phyloP scores from a whole-genome alignment of 1,140 invertebrate species.

The Bombus superbus region DNA sequence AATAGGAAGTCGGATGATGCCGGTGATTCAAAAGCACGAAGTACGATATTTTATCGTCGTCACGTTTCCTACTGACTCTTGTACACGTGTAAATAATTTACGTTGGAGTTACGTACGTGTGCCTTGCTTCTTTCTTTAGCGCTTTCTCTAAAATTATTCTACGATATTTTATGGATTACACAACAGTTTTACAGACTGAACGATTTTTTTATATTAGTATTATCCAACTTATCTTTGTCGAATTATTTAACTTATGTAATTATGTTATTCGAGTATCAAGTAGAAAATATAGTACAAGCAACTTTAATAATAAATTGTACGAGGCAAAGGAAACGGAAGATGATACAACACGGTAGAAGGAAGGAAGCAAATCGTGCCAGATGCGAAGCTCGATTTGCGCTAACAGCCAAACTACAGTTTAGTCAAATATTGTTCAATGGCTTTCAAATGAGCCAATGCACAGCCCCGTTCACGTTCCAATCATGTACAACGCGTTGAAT shows the following conservation, averaged over 20 bases:
- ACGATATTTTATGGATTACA: too few relatives aligned
- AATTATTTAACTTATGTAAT: too few relatives aligned
- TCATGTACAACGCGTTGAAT: constrained; percentile 7
- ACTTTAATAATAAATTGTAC: not conserved
- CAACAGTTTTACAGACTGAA: too few relatives aligned
- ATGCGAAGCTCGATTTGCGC: not conserved
- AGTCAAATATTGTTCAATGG: constrained; percentile 36
- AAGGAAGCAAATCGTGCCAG: not conserved
- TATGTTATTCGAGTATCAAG: not conserved
- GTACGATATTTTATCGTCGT: not conserved
- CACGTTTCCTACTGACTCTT: not conserved
- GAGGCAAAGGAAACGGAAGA: not conserved
- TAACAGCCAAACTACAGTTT: constrained; percentile 3
- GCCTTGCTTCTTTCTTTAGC: not conserved
- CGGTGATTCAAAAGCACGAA: not conserved
- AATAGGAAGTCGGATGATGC: constrained; percentile 33
- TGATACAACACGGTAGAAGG: not conserved
- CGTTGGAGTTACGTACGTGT: not conserved
- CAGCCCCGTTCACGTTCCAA: not conserved
- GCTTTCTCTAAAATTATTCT: too few relatives aligned
- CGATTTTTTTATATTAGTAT: too few relatives aligned
- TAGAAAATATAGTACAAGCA: not conserved
- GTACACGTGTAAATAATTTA: not conserved
- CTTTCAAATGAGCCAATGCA: constrained; percentile 18
- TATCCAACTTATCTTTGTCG: too few relatives aligned